Evolutionary conservation across 2,888 invertebrate genomes (phyloP), one percentile per base, ranked within the genome.

Genomic region (Erebia epiphron): DNA sequence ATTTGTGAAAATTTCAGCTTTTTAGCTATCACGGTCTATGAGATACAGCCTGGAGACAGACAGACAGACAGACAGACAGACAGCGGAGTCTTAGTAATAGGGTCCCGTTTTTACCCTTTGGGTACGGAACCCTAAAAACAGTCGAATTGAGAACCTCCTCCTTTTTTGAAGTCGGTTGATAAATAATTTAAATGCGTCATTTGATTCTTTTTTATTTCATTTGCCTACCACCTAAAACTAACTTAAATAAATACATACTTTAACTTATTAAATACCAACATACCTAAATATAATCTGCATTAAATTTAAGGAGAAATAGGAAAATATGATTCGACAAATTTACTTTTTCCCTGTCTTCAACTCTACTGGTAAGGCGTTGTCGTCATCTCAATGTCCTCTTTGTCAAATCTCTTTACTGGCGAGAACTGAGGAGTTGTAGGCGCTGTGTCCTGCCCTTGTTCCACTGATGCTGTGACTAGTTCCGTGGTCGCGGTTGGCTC

Each of bases 401-500:
- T 74, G 16, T 71, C 18, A 14, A 62, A 52, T 56, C 58, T 68
- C 61, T 78, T 84, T 3, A 82, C 65, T 0, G 91, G 92, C 0
- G 90, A 87, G 21, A 79, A 79, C 60, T 82, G 79, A 1, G 84
- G 82, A 0, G 91, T 88, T 1, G 86, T 82, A 1, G 88, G 86
- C 0, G 83, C 82, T 10, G 90, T 87, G 73, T 89, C 87, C 50
- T 82, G 83, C 1, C 79, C 88, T 4, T 81, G 88, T 71, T 89
- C 90, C 54, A 89, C 80, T 2, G 90, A 84, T 0, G 86, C 90
- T 0, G 90, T 88, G 50, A 92, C 91, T 69, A 92, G 78, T 73
- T 91, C 92, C 10, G 92, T 91, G 64, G 87, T 88, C 26, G 79
- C 76, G 0, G 92, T 92, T 1, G 91, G 90, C 57, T 92, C 91